phyloP scores from a whole-genome alignment of 2,888 invertebrate genomes.

The Bembecia ichneumoniformis region DNA sequence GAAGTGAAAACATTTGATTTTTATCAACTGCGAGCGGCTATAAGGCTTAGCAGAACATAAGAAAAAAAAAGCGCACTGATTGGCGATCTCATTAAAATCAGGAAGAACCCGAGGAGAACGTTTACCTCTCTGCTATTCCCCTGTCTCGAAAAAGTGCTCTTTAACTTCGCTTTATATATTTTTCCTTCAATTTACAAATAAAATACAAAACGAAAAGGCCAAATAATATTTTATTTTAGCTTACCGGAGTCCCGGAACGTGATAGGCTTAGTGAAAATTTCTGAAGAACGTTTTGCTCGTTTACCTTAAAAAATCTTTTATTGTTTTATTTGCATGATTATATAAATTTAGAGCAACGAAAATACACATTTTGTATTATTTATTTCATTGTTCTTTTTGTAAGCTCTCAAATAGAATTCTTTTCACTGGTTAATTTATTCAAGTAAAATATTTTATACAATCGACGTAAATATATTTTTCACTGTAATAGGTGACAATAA shows the following conservation, averaged over 20 bases:
- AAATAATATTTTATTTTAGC: neutral
- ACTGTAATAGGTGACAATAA: too few species aligned
- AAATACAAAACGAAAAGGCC: neutral
- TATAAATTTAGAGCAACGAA: too few species aligned
- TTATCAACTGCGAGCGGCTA: neutral
- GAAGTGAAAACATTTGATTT: neutral
- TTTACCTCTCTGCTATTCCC: slow-evolving; percentile 24
- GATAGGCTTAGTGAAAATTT: slow-evolving; percentile 4
- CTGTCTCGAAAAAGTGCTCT: slow-evolving; percentile 3
- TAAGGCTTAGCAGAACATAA: neutral
- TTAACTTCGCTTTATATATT: slow-evolving; percentile 2
- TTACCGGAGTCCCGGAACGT: slow-evolving; percentile 2
- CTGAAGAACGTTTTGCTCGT: neutral
- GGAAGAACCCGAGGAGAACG: slow-evolving; percentile 36
- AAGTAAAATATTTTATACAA: too few species aligned
- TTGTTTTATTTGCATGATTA: neutral
- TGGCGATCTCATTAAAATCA: slow-evolving; percentile 64
- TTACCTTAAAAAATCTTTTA: neutral
- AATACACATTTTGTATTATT: neutral
- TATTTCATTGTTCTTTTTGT: neutral
- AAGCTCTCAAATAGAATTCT: too few species aligned
- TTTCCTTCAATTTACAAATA: neutral
- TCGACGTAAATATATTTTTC: too few species aligned
- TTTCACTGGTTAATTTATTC: too few species aligned
- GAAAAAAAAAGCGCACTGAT: slow-evolving; percentile 24